Evolutionary conservation across 1,140 invertebrate species (phyloP).

Genomic region (Ostrea edulis): DNA sequence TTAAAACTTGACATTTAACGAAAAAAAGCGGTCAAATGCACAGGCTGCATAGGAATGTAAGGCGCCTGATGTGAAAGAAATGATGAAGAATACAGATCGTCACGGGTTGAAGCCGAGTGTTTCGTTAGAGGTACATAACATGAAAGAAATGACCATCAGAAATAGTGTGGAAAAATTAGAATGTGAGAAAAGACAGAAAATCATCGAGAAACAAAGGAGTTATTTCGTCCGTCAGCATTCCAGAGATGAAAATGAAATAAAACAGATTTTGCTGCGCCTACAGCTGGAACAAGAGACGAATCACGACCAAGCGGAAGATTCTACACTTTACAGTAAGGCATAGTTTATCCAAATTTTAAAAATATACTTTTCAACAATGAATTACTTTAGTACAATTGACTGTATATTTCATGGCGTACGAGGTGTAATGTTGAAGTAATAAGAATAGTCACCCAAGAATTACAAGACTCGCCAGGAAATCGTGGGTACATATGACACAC

Average conservation of each 20-base stretch:
- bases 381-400: too few species aligned
- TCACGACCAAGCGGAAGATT: background rate
- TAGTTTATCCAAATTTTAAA: background rate
- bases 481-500: too few species aligned
- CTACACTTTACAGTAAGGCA: background rate
- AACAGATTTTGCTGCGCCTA: constrained; percentile 52
- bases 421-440: too few species aligned
- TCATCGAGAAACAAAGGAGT: constrained; percentile 50
- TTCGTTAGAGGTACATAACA: constrained; percentile 42
- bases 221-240: constrained; percentile 52
- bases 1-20: constrained; percentile 37
- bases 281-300: constrained; percentile 50
- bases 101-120: background rate
- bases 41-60: background rate
- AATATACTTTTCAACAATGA: too few species aligned
- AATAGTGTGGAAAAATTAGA: constrained; percentile 52
- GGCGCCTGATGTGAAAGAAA: background rate
- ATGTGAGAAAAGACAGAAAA: constrained; percentile 47
- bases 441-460: too few species aligned
- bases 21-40: background rate
- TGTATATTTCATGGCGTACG: too few species aligned
- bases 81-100: constrained; percentile 2
- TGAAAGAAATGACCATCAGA: constrained; percentile 53
- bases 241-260: constrained; percentile 54
- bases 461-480: too few species aligned